These are phyloP conservation scores for Pseudomyrmex sp. DNA, from an alignment of 1,140 invertebrate species.

Conservation along the genomic window DNA sequence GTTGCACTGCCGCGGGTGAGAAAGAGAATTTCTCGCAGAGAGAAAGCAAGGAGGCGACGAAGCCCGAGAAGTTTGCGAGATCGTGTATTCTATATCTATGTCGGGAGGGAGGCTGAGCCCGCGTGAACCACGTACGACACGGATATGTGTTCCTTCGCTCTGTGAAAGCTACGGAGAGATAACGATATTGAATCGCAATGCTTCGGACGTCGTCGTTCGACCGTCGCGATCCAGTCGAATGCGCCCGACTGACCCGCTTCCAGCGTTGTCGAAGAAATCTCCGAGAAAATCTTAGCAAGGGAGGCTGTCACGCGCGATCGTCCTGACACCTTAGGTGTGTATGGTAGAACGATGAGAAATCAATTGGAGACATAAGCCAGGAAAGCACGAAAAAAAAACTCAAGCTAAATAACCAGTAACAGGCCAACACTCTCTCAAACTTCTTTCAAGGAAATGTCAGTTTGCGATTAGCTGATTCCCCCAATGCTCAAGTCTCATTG, in stretches of 20 bases:
- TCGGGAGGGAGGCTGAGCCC: background rate
- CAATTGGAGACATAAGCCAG: constrained; percentile 18
- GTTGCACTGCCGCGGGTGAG: background rate
- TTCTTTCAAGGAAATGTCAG: too few relatives aligned
- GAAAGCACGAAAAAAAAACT: too few relatives aligned
- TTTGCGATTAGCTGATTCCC: too few relatives aligned
- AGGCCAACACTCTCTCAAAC: too few relatives aligned
- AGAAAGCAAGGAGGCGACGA: constrained; percentile 14
- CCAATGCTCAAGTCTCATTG: too few relatives aligned
- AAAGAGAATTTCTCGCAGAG: constrained; percentile 44
- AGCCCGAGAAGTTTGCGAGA: background rate
- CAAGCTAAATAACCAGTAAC: too few relatives aligned
- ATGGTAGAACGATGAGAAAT: constrained; percentile 26
- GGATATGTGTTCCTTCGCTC: constrained; percentile 66
- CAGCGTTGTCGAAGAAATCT: constrained; percentile 26
- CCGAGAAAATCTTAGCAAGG: constrained; percentile 23
- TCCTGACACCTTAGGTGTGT: constrained; percentile 28
- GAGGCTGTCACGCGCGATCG: background rate
- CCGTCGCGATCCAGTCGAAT: constrained; percentile 53
- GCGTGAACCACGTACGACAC: constrained; percentile 33
- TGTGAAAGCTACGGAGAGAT: constrained; percentile 70
- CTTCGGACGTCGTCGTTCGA: constrained; percentile 57
- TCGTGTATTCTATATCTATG: constrained; percentile 31
- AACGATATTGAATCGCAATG: constrained; percentile 74
- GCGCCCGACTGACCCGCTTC: constrained; percentile 50